Conservation (phyloP, 2,888 invertebrate species). For the Aplocera efformata region DNA sequence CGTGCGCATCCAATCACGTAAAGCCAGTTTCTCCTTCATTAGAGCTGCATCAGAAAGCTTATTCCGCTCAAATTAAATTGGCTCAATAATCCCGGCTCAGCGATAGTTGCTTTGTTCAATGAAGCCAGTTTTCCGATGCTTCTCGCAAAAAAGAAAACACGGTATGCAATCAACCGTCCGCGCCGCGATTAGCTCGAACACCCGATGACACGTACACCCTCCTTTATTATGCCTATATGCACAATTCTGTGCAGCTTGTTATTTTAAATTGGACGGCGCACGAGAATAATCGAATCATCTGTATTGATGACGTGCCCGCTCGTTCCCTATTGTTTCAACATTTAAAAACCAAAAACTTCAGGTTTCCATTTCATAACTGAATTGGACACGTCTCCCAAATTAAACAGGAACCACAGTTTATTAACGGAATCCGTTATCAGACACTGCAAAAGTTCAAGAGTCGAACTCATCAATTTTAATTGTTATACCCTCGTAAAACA, state of each 20-base stretch:
- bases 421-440: conserved; percentile 26
- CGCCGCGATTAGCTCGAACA: conserved; percentile 62
- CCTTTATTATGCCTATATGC: conserved; percentile 58
- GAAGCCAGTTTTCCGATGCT: conserved; percentile 55
- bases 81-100: conserved; percentile 62
- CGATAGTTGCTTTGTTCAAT: conserved; percentile 66
- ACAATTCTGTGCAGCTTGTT: conserved; percentile 53
- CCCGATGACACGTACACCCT: conserved; percentile 59
- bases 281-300: conserved; percentile 41
- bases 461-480: conserved; percentile 31
- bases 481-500: conserved; percentile 26
- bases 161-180: conserved; percentile 65
- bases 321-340: conserved; percentile 25
- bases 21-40: conserved; percentile 44
- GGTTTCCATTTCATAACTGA: conserved; percentile 11
- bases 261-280: conserved; percentile 63
- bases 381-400: conserved; percentile 22
- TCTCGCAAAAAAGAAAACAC: conserved; percentile 49
- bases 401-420: conserved; percentile 24
- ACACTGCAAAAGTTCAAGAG: conserved; percentile 22
- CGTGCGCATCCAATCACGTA: conserved; percentile 38
- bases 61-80: conserved; percentile 64
- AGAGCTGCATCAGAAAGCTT: conserved; percentile 54
- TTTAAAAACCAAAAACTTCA: conserved; percentile 11
- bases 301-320: conserved; percentile 33